A percentile compares a stretch with the other conserved stretches of the same genome.
phyloP scores from a whole-genome alignment of 2,113 vertebrate species.

The Callorhinus ursinus region DNA sequence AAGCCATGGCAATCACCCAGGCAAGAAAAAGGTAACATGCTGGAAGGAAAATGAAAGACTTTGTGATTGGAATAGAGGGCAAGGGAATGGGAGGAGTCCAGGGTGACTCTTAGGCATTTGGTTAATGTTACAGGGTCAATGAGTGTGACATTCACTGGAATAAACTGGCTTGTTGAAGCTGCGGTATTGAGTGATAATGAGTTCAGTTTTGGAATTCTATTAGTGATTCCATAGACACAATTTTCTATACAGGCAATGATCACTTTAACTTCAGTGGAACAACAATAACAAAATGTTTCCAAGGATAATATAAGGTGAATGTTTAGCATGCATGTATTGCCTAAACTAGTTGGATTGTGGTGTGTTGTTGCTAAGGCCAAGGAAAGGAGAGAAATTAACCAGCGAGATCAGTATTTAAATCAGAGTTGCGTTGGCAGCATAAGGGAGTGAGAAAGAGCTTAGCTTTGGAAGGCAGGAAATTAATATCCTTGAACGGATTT shows the following conservation, averaged over 20 bases:
- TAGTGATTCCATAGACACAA: background rate
- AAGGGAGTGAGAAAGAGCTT: background rate
- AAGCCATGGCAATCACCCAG: background rate
- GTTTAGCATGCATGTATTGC: background rate
- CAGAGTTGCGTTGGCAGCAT: background rate
- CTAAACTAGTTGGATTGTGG: background rate
- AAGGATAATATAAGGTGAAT: constrained; percentile 10
- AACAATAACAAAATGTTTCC: background rate
- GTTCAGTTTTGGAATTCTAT: background rate
- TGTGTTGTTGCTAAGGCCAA: background rate
- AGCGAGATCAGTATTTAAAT: constrained; percentile 7
- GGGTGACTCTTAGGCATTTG: background rate
- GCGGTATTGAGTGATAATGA: background rate
- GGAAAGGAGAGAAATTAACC: background rate
- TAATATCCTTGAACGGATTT: constrained; percentile 44
- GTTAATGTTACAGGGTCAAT: background rate
- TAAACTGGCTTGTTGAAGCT: background rate
- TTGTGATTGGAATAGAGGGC: background rate
- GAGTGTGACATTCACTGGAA: background rate
- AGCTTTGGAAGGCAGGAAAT: constrained; percentile 58
- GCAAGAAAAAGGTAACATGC: background rate
- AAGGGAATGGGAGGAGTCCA: background rate
- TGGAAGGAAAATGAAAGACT: background rate
- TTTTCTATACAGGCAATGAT: background rate
- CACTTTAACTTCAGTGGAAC: background rate